Conservation (phyloP, 1,140 invertebrate genomes). For the Cataglyphis hispanica region DNA sequence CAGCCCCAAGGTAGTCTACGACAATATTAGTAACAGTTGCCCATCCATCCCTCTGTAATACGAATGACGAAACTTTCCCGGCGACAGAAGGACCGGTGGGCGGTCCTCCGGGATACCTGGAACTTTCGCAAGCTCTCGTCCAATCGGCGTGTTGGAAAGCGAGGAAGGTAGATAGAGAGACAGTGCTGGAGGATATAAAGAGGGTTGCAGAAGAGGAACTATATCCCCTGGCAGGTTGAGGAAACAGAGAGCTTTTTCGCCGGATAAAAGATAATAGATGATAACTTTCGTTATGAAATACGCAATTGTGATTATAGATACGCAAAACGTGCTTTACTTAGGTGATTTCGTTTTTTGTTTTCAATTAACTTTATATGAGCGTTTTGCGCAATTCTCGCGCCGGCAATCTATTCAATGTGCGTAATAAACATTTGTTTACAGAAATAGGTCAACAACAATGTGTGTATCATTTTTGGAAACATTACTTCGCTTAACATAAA, state of each 20-base stretch:
- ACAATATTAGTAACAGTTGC: conserved; percentile 54
- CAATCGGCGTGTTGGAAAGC: conserved; percentile 77
- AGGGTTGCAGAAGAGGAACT: neutral
- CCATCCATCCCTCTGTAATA: conserved; percentile 45
- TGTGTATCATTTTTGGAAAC: neutral
- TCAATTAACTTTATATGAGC: neutral
- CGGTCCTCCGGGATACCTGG: conserved; percentile 81
- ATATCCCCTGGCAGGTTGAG: neutral
- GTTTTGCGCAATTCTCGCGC: neutral
- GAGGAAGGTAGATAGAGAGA: conserved; percentile 59
- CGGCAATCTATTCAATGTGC: neutral
- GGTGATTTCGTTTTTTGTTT: conserved; percentile 15
- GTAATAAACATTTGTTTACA: conserved; percentile 18
- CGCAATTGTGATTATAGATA: conserved; percentile 55
- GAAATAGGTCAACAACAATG: neutral
- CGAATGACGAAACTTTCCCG: conserved; percentile 82
- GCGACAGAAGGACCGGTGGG: conserved; percentile 78
- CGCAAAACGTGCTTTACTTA: conserved; percentile 8
- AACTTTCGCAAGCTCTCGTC: conserved; percentile 83
- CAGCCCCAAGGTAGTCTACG: conserved; percentile 17
- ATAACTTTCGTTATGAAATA: conserved; percentile 75
- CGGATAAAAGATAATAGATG: conserved; percentile 72
- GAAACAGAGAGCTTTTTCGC: conserved; percentile 22
- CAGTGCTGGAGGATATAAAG: conserved; percentile 32
- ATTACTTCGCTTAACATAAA: neutral